Evolutionary conservation across 37 sponge, comb jelly and placozoan genomes (phyloP).

Genomic region (Bolinopsis microptera): DNA sequence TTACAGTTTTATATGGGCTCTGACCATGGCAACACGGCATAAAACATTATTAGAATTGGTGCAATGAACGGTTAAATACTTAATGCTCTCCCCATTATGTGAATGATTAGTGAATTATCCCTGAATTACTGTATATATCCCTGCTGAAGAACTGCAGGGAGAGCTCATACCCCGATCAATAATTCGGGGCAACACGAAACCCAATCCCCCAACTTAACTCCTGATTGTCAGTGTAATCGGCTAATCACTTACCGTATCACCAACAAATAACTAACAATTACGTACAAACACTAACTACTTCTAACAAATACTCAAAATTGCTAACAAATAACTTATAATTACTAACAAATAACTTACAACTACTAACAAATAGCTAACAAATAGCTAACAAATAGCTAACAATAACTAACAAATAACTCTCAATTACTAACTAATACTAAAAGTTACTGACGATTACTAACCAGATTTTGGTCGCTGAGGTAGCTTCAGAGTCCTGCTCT

Average conservation of each 20-base stretch:
- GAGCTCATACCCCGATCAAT: not conserved
- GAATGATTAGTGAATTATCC: not conserved
- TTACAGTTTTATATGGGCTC: not conserved
- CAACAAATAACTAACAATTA: no score
- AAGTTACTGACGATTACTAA: not conserved
- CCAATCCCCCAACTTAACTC: not conserved
- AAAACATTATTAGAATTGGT: not conserved
- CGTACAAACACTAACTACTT: no score
- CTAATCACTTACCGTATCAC: no score
- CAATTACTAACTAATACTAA: not conserved
- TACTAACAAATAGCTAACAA: no score
- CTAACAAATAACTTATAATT: no score
- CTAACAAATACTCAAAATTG: no score
- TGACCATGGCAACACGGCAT: not conserved
- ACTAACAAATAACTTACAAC: no score
- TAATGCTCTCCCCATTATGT: not conserved
- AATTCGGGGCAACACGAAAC: not conserved
- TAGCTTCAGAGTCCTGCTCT: not conserved
- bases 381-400: not conserved
- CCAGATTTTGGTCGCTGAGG: not conserved
- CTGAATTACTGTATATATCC: not conserved
- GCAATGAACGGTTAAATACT: not conserved
- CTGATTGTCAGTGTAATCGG: not conserved
- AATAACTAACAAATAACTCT: not conserved
- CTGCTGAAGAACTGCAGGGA: not conserved